A percentile compares a stretch with the other conserved stretches of the same genome.
Evolutionary conservation across 2,113 vertebrate genomes (phyloP).

Genomic region (western clawed frog (Xenopus tropicalis)): DNA sequence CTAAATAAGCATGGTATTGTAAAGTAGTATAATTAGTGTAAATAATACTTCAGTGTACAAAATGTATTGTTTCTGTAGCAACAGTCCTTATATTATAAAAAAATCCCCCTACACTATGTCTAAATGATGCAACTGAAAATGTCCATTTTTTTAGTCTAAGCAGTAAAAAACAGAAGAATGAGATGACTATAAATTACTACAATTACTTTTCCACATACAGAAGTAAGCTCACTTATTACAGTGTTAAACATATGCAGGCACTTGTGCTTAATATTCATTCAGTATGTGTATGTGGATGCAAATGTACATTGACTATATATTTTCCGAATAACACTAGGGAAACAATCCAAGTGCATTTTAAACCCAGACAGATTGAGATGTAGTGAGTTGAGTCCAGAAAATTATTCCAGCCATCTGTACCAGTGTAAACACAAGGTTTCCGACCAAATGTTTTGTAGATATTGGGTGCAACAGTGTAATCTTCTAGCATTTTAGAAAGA

Average conservation of each 20-base stretch:
- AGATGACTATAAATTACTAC: too few relatives aligned
- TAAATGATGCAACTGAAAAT: too few relatives aligned
- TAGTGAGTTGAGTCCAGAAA: slow-evolving; percentile 60
- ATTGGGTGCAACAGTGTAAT: slow-evolving; percentile 48
- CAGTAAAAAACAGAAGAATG: too few relatives aligned
- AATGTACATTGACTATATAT: slow-evolving; percentile 33
- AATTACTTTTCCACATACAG: background rate
- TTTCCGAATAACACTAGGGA: slow-evolving; percentile 18
- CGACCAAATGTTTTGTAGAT: slow-evolving; percentile 56
- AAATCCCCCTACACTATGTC: too few relatives aligned
- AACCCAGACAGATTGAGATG: slow-evolving; percentile 61
- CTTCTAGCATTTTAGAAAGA: slow-evolving; percentile 37
- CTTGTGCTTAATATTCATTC: background rate
- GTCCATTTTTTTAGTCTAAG: too few relatives aligned
- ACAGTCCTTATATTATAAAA: too few relatives aligned
- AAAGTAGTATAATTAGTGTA: too few relatives aligned
- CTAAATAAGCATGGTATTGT: too few relatives aligned
- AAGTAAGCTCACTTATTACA: background rate
- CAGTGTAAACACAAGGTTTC: slow-evolving; percentile 56
- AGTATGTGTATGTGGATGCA: slow-evolving; percentile 11
- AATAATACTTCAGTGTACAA: too few relatives aligned
- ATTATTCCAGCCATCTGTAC: slow-evolving; percentile 73
- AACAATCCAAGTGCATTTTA: slow-evolving; percentile 60
- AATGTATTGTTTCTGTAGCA: too few relatives aligned
- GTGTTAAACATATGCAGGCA: background rate